Evolutionary conservation across 2,113 vertebrate genomes (phyloP), one percentile per base, ranked within the genome.

Genomic region (Mesoclemmys tuberculata): DNA sequence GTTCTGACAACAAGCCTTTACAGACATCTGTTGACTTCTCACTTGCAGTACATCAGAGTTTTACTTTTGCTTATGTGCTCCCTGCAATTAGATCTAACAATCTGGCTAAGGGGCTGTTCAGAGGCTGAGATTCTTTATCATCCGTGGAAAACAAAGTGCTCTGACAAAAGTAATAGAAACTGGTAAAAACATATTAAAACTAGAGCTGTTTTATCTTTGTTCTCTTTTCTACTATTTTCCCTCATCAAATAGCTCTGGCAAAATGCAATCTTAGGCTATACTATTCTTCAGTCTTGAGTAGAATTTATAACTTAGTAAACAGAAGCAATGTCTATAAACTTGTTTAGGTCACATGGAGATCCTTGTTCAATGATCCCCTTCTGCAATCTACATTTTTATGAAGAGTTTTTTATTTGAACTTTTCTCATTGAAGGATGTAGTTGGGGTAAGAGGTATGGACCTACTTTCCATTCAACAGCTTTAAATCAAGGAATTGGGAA

Each of bases 271-370:
- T 94, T 90, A 85, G n/a, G 80, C 38, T 93, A 78, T 16, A 26
- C 31, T 52, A 83, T n/a, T 55, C 68, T 46, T 24, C 41, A 29
- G 6, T 26, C 89, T 93, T 93, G 61, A 94, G 92, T 58, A 94
- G 87, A 97, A 94, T 92, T 41, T 85, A 96, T 93, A 93, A 94
- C 61, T 68, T 87, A 93, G 35, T 82, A 91, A 85, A 85, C 51
- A 91, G 41, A 94, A 95, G 90, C 91, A 96, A 87, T 74, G 94
- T 85, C 55, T 88, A 93, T 95, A 95, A 95, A 91, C 87, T 35
- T 93, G 7, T 89, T 96, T 94, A 79, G 93, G 54, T 21, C 51
- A 56, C 44, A 58, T 35, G 5, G 64, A 58, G 64, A 68, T 82
- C 64, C 52, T 86, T 49, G 49, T 81, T 91, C 64, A 58, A n/a